Evolutionary conservation across 2,113 vertebrate species (phyloP), one percentile per base, ranked within the genome.

Genomic region (Cololabis saira): DNA sequence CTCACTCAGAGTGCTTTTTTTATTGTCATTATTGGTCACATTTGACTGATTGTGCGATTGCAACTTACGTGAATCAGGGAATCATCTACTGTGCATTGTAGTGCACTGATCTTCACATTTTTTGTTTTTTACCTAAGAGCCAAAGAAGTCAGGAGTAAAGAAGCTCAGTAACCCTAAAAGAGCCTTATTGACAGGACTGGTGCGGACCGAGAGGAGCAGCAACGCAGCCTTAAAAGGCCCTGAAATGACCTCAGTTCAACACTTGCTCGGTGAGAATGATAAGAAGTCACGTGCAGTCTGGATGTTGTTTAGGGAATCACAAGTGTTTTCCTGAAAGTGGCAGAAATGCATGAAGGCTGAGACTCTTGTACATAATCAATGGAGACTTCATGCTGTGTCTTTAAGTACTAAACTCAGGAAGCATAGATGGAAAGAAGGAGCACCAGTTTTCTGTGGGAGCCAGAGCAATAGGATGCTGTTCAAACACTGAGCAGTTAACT

Each of bases 131-230:
- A 27, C 24, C 24, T 57, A 55, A 16, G 33, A 58, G 47, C 41
- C 24, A 15, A 27, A 37, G 33, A 37, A 37, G 33, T 37, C 33
- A 37, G 33, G 33, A 37, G 33, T 27, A 27, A 27, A 27, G 2
- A 27, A 27, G 22, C 59, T 79, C 61, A 19, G 16, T 76, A 81
- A 87, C 81, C 87, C 77, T 24, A 22, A 61, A 12, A 80, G 59
- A 54, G 37, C 42, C 64, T 81, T 67, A 55, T 74, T 82, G 65
- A 62, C 61, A 51, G 30, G 41, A 41, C 17, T 69, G 45, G 17
- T 66, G 69, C 62, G 48, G 30, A 67, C 65, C 68, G 62, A 45
- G 42, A 51, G 0, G 62, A 59, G 64, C 18, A 33, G 52, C 50
- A 30, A 41, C 40, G 67, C 49, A 51, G 33, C 33, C 33, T 37